phyloP scores from a whole-genome alignment of 92 coral and sea anemone genomes.

The Bergia puertoricense region DNA sequence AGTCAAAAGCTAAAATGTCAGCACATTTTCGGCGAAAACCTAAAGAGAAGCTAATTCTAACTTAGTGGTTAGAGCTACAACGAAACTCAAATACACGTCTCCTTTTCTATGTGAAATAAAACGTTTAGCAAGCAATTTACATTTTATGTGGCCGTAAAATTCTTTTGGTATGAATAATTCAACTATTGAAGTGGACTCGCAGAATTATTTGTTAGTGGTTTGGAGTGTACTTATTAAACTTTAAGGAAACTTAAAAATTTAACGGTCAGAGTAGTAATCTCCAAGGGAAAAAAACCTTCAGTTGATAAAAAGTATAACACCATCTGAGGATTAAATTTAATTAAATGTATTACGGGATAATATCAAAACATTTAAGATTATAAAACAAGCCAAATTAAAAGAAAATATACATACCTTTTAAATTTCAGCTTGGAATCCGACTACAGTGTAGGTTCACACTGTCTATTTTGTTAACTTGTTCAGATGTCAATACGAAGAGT shows the following conservation, averaged over 20 bases:
- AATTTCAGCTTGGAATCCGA: too few relatives aligned
- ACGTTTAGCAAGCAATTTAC: not conserved
- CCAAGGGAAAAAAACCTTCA: not conserved
- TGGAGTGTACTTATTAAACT: not conserved
- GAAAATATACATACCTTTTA: too few relatives aligned
- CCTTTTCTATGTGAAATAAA: not conserved
- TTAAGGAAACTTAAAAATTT: not conserved
- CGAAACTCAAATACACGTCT: not conserved
- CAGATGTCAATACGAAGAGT: not conserved
- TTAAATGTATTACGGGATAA: not conserved
- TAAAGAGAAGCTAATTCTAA: too few relatives aligned
- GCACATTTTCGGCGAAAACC: not conserved
- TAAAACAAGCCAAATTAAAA: not conserved
- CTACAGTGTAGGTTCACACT: too few relatives aligned
- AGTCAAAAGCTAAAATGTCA: not conserved
- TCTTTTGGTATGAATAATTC: not conserved
- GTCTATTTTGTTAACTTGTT: too few relatives aligned
- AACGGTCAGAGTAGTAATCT: not conserved
- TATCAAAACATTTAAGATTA: not conserved
- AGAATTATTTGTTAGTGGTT: not conserved
- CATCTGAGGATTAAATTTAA: not conserved
- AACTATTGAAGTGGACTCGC: not conserved
- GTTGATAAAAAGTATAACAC: not conserved
- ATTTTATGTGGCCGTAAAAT: not conserved
- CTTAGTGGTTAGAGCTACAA: not conserved